Base-by-base conservation (phyloP, 2,113 vertebrate species). In the Bubo blakistoni region DNA sequence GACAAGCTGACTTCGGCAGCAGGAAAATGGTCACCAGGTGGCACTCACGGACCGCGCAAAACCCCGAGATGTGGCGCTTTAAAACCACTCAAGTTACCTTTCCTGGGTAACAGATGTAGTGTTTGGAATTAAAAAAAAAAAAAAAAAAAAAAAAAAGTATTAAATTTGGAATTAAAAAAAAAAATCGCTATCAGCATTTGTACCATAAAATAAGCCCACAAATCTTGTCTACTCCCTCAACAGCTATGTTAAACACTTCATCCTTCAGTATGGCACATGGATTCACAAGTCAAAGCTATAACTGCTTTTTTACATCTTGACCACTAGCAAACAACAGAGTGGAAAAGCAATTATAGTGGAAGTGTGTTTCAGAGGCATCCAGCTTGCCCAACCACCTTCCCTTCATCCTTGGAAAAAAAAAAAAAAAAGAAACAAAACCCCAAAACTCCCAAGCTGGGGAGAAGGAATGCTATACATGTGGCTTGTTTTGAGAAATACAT, bases 1-100 rank as follows among this genome's bases (percentile, higher is more conserved):
- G 49, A 10, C 30, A 0, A 6, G 1, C 15, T 11, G 72, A 17
- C 54, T 21, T 16, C 65, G 7, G 36, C 49, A 18, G 36, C 24
- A 6, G 62, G 16, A 26, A 7, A 10, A 47, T 2, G 71, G 81
- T 18, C 97, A 95, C 85, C 95, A 97, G 97, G 78, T 95, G 97
- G 96, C 97, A 63, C 69, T 47, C 89, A 72, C n/a, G 82, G 80
- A 97, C 92, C 59, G 42, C 47, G 66, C 19, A 95, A 69, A 62
- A 69, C 17, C 18, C 20, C 34, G 73, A 12, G 40, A 11, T 4
- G 5, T 1, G 24, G 1, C 4, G 10, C 40, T 34, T 12, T 12
- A 10, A 38, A 87, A 11, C 7, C 17, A 3, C 32, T 58, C 16
- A 4, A 12, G 15, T 27, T 36, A 22, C 54, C 51, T 58, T 52